A percentile compares a stretch with the other conserved stretches of the same genome.
Conservation (phyloP, 1,140 invertebrate genomes). For the Apis florea region DNA sequence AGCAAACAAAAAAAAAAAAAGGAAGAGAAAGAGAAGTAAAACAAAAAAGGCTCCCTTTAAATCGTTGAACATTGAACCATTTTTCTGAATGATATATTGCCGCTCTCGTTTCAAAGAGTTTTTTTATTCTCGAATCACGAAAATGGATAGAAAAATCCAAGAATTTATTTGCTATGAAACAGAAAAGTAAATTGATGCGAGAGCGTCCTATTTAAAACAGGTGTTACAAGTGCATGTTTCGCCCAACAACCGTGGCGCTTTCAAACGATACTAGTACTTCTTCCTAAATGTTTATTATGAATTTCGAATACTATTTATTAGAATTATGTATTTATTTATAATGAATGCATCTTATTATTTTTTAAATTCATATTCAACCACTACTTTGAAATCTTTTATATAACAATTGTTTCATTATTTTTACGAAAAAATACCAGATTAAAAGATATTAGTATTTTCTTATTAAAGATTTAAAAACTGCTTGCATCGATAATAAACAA, state of each 20-base stretch:
- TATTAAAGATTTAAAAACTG: too few relatives aligned
- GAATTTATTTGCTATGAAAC: slow-evolving; percentile 12
- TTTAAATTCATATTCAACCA: too few relatives aligned
- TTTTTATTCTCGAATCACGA: slow-evolving; percentile 24
- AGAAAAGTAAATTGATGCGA: slow-evolving; percentile 32
- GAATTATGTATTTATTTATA: neutral
- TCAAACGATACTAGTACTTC: slow-evolving; percentile 6
- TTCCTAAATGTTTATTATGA: neutral
- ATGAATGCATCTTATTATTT: neutral
- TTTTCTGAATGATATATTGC: slow-evolving; percentile 23
- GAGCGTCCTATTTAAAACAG: slow-evolving; percentile 35
- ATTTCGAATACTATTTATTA: neutral
- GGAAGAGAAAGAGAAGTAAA: neutral
- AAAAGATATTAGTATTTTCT: too few relatives aligned
- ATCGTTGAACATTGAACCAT: neutral
- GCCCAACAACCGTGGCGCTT: neutral
- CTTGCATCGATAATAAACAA: too few relatives aligned
- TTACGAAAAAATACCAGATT: too few relatives aligned
- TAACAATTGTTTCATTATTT: too few relatives aligned
- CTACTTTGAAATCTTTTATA: too few relatives aligned
- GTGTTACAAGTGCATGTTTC: slow-evolving; percentile 21
- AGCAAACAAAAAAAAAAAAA: neutral
- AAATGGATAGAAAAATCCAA: neutral
- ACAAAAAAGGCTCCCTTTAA: neutral
- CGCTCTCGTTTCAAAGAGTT: neutral